Evolutionary conservation across 2,888 invertebrate species (phyloP), one percentile per base, ranked within the genome.

Genomic region (Trileptium ribeirensis): DNA sequence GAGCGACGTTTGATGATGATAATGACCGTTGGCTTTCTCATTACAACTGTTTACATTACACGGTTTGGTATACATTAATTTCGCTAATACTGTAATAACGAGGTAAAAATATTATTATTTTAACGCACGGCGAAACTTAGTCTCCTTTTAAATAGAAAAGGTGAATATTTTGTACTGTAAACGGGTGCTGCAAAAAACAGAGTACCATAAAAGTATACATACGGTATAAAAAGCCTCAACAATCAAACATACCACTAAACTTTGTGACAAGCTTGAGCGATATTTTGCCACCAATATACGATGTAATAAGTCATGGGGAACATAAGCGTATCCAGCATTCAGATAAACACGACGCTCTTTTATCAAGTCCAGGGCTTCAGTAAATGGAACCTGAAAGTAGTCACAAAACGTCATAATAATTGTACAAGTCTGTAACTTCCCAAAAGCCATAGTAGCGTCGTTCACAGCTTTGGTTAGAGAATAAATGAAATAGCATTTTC

Each of bases 341-440:
- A 99, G 87, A 87, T 92, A 96, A 1, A 95, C 94, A 88, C 92
- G 93, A 83, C 97, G 92, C 24, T 89, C 89, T 86, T 92, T 92
- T 0, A 99, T 93, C 84, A 98, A 91, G 87, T 97, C 95, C 34
- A 94, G 89, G 0, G 96, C 97, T 89, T 95, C 94, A 79, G 91
- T 92, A 88, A 96, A 98, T 67, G 92, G 93, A 0, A 96, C 94
- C 92, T 94, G 93, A 87, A 93, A 94, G 89, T 94, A 93, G 85
- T 93, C 92, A 74, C 74, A 24, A 39, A 82, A 81, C 8, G 15
- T 74, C 31, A 29, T 8, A 74, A 74, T 33, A 15, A 29, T 29
- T 29, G 29, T 19, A 15, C 8, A 33, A 74, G 8, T 74, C 8
- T 8, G 8, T n/a, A 8, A 33, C 8, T 29, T 74, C 74, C 8